Evolutionary conservation across 2,888 invertebrate genomes (phyloP).

Genomic region (Erannis defoliaria): DNA sequence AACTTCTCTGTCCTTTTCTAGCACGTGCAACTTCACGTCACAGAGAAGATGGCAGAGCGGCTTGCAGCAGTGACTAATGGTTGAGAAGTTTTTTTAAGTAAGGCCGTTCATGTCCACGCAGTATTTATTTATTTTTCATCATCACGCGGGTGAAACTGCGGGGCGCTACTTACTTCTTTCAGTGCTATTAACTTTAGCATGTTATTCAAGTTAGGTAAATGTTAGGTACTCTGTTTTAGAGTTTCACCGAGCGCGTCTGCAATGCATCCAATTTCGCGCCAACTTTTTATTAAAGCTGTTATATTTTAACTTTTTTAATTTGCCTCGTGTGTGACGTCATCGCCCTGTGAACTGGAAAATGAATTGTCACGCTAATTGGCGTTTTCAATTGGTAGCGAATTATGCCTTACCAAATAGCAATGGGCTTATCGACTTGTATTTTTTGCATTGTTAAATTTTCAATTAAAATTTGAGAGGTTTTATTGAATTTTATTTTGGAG

Average conservation of each 20-base stretch:
- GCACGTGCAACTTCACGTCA: too few species aligned
- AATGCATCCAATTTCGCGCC: slow-evolving; percentile 39
- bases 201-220: neutral
- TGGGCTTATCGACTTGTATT: slow-evolving; percentile 15
- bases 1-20: too few species aligned
- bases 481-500: neutral
- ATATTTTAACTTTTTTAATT: slow-evolving; percentile 46
- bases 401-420: slow-evolving; percentile 5
- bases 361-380: slow-evolving; percentile 20
- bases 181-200: neutral
- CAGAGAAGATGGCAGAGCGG: too few species aligned
- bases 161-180: too few species aligned
- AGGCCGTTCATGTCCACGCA: too few species aligned
- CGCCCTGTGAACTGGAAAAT: slow-evolving; percentile 13
- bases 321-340: slow-evolving; percentile 25
- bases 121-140: too few species aligned
- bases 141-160: too few species aligned
- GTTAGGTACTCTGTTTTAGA: slow-evolving; percentile 22
- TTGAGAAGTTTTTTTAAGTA: too few species aligned
- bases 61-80: too few species aligned
- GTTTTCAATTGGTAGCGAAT: slow-evolving; percentile 19
- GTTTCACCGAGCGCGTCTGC: slow-evolving; percentile 18
- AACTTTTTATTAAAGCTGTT: slow-evolving; percentile 36
- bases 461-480: neutral
- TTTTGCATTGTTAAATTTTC: slow-evolving; percentile 2